Base-by-base conservation (phyloP, 2,888 invertebrate genomes). In the Sarcophaga carnaria region DNA sequence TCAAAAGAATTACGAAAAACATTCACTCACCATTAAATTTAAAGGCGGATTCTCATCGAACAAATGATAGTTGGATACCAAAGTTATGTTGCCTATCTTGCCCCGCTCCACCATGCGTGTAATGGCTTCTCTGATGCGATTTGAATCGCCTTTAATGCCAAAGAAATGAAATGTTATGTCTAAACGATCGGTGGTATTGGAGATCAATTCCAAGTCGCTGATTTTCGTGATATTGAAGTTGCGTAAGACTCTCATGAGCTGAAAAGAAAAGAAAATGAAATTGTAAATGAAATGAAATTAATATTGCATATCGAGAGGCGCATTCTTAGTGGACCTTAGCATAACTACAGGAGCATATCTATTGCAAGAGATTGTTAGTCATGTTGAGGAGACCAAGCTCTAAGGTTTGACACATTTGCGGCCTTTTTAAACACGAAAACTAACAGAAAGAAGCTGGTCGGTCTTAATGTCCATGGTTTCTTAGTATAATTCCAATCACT, bases 1-100 rank as follows among this genome's bases (percentile, higher is more conserved):
- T 54, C n/a, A 59, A 14, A 54, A 45, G 6, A 59, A 54, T 6
- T 37, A 37, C 37, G 37, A 8, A 8, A 10, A 10, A 1, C 37
- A 37, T 37, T 0, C 49, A 89, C 89, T 94, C 91, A 97, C 97
- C 94, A 96, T 95, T 88, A 96, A 93, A 89, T 95, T 95, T 0
- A 97, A 93, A 0, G 96, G 95, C 1, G 96, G 96, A 89, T 96
- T 96, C 93, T 96, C 96, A 85, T 96, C 95, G 88, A 96, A 96
- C 80, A 95, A 95, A 89, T 96, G 94, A 89, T 95, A 95, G 83
- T 96, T 95, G 1, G 96, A 95, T 47, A 95, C 94, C 74, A 96
- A 92, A 60, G 95, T 94, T 83, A 95, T 94, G 90, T 95, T 95
- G 62, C 95, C 95, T 78, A 95, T 94, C 45, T 95, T 94, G 63